A percentile compares a stretch with the other conserved stretches of the same genome.
Evolutionary conservation across 2,888 invertebrate genomes (phyloP).

Genomic region (Cremastobaeus sp.): DNA sequence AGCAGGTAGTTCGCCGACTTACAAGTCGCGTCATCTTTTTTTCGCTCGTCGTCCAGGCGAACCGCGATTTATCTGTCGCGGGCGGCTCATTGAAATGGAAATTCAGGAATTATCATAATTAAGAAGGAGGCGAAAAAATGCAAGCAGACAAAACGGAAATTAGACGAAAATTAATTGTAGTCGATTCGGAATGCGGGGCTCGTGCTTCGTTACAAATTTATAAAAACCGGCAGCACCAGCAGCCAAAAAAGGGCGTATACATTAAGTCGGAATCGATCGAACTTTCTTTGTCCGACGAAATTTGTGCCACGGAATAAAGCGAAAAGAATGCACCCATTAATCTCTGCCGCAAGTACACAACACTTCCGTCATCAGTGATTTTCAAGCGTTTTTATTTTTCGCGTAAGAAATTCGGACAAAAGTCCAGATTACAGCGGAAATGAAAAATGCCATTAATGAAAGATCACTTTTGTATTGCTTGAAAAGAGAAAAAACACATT

Average conservation of each 20-base stretch:
- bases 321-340: conserved; percentile 5
- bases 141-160: conserved; percentile 8
- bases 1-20: conserved; percentile 22
- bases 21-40: too few relatives aligned
- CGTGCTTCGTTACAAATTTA: conserved; percentile 29
- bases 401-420: too few relatives aligned
- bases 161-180: conserved; percentile 24
- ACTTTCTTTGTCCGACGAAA: conserved; percentile 29
- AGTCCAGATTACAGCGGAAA: too few relatives aligned
- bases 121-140: conserved; percentile 4
- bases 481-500: too few relatives aligned
- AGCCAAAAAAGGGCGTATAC: conserved; percentile 16
- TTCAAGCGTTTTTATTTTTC: too few relatives aligned
- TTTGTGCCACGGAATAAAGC: conserved; percentile 7
- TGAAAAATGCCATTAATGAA: too few relatives aligned
- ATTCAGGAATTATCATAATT: conserved; percentile 12
- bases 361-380: too few relatives aligned
- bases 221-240: conserved; percentile 8
- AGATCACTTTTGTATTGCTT: too few relatives aligned
- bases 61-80: too few relatives aligned
- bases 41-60: too few relatives aligned
- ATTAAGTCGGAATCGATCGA: conserved; percentile 21
- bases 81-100: conserved; percentile 31
- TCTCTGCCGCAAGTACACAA: conserved; percentile 14
- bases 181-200: not conserved